Evolutionary conservation across 2,797 vertebrate species (phyloP).

Genomic region (Esox lucius): DNA sequence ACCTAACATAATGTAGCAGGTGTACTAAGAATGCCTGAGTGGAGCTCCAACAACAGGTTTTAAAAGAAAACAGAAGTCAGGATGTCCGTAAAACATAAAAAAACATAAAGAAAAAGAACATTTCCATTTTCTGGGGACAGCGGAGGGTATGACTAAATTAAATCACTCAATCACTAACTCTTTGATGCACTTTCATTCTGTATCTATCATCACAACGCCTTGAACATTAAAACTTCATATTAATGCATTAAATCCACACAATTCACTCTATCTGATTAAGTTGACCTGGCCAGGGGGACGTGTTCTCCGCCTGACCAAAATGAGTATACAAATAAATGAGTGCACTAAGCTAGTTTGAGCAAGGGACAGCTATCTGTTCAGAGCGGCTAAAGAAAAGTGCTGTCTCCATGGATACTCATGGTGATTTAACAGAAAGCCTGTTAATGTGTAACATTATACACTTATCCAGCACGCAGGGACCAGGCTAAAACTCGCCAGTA

Average conservation of each 20-base stretch:
- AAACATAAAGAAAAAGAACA: too few species aligned
- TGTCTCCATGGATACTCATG: constrained; percentile 16
- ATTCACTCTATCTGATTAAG: not conserved
- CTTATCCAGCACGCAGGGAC: not conserved
- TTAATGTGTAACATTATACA: constrained; percentile 19
- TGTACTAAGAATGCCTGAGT: too few species aligned
- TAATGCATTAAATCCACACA: not conserved
- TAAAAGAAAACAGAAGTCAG: too few species aligned
- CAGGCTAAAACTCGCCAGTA: not conserved
- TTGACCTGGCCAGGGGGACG: not conserved
- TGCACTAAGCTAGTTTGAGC: not conserved
- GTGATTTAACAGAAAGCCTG: constrained; percentile 11
- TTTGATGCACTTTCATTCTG: too few species aligned
- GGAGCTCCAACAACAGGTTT: too few species aligned
- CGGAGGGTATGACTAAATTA: not conserved
- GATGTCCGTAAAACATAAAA: too few species aligned
- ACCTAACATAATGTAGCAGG: too few species aligned
- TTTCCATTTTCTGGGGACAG: too few species aligned
- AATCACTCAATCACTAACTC: not conserved
- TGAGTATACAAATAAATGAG: not conserved
- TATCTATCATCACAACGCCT: too few species aligned
- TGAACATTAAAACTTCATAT: not conserved
- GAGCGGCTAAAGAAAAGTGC: not conserved
- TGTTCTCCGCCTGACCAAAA: not conserved
- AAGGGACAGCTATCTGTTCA: not conserved